Evolutionary conservation across 2,888 invertebrate species (phyloP).

Genomic region (Dynastes grantii): DNA sequence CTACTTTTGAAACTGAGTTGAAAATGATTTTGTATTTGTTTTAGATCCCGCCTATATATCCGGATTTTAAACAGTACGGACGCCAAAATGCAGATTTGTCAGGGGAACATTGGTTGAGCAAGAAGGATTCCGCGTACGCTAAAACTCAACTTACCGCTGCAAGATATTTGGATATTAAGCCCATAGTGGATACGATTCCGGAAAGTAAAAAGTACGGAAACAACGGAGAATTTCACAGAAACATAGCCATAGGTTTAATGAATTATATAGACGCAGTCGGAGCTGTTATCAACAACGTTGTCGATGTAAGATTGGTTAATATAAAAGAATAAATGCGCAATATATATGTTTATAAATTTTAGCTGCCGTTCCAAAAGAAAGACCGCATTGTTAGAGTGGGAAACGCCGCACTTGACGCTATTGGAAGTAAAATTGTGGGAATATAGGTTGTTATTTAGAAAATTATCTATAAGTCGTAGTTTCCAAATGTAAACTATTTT

Average conservation of each 20-base stretch:
- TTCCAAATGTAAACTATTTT: no score
- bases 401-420: conserved; percentile 46
- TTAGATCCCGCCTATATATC: conserved; percentile 38
- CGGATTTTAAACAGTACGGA: conserved; percentile 58
- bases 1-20: no score
- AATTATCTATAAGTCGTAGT: no score
- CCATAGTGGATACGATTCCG: conserved; percentile 82
- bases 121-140: conserved; percentile 65
- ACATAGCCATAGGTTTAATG: conserved; percentile 77
- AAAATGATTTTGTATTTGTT: neutral
- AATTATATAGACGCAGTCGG: conserved; percentile 78
- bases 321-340: neutral
- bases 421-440: conserved; percentile 44
- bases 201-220: conserved; percentile 89
- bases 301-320: conserved; percentile 63
- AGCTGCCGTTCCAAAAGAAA: conserved; percentile 47
- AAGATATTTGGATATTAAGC: conserved; percentile 72
- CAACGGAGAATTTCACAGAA: conserved; percentile 78
- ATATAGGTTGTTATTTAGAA: conserved; percentile 16
- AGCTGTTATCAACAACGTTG: conserved; percentile 64
- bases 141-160: conserved; percentile 64
- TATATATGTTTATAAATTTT: conserved; percentile 2
- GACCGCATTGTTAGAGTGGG: conserved; percentile 32
- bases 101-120: conserved; percentile 63
- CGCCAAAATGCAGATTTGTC: conserved; percentile 64